phyloP scores from a whole-genome alignment of 2,113 vertebrate species.

The Balaeniceps rex region DNA sequence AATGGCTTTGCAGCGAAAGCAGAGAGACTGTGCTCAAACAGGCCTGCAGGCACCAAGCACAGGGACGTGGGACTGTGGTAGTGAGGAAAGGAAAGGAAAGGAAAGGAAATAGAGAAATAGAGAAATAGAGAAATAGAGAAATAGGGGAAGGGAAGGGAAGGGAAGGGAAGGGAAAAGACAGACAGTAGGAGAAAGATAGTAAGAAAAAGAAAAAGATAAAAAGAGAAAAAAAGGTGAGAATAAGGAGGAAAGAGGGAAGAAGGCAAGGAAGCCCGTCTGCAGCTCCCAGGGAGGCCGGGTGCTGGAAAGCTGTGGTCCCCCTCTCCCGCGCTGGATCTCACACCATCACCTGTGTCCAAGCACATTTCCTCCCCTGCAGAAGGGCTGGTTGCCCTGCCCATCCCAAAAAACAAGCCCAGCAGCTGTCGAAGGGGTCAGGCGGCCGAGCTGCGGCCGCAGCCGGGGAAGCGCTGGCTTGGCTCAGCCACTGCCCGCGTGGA shows the following conservation, averaged over 20 bases:
- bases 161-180: too few species aligned
- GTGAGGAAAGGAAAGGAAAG: not conserved
- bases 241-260: not conserved
- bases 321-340: accelerated
- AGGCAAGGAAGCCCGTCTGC: not conserved
- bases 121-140: not conserved
- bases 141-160: too few species aligned
- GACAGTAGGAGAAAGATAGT: not conserved
- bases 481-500: not conserved
- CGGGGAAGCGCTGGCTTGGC: not conserved
- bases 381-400: not conserved
- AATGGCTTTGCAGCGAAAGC: not conserved
- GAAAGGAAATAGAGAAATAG: too few species aligned
- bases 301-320: accelerated
- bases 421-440: not conserved
- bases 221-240: not conserved
- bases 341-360: not conserved
- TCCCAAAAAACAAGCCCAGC: not conserved
- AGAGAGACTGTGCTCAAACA: not conserved
- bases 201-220: not conserved
- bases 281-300: accelerated
- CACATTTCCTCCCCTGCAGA: not conserved
- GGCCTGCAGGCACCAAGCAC: not conserved
- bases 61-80: not conserved
- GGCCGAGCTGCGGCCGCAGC: not conserved